Evolutionary conservation across 2,888 invertebrate species (phyloP).

Genomic region (Oligia strigilis): DNA sequence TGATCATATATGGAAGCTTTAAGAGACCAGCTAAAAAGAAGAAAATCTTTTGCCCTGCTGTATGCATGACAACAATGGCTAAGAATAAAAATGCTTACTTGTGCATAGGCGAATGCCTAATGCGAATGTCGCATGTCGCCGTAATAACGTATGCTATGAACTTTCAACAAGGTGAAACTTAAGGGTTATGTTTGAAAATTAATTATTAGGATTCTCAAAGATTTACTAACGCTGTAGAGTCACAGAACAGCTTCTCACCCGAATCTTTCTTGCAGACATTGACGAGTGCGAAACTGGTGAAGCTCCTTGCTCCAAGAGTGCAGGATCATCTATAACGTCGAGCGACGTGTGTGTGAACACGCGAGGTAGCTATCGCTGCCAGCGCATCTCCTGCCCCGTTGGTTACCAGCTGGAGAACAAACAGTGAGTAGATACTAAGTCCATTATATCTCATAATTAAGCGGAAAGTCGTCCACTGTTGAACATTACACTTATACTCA

Average conservation of each 20-base stretch:
- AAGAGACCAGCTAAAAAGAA: not conserved
- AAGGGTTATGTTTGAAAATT: no score
- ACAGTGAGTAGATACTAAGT: conserved; percentile 91
- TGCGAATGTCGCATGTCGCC: no score
- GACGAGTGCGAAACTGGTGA: conserved; percentile 95
- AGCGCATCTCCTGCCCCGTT: conserved; percentile 95
- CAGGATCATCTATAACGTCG: conserved; percentile 87
- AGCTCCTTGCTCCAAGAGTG: conserved; percentile 93
- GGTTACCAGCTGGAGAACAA: conserved; percentile 96
- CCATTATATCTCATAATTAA: not conserved
- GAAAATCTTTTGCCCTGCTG: not conserved
- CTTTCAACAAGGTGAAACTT: no score
- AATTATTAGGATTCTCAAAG: not conserved
- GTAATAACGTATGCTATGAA: no score
- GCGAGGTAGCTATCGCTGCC: conserved; percentile 96
- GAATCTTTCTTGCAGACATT: conserved; percentile 83
- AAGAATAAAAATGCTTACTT: not conserved
- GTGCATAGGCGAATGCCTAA: not conserved
- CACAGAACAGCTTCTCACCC: not conserved
- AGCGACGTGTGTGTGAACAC: conserved; percentile 95
- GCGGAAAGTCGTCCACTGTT: not conserved
- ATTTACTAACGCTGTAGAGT: not conserved
- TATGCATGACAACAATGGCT: not conserved
- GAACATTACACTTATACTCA: no score
- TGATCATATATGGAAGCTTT: not conserved